These are phyloP conservation scores for Lagorchestes hirsutus DNA, from an alignment of 2,797 vertebrate species.

Conservation along the genomic window DNA sequence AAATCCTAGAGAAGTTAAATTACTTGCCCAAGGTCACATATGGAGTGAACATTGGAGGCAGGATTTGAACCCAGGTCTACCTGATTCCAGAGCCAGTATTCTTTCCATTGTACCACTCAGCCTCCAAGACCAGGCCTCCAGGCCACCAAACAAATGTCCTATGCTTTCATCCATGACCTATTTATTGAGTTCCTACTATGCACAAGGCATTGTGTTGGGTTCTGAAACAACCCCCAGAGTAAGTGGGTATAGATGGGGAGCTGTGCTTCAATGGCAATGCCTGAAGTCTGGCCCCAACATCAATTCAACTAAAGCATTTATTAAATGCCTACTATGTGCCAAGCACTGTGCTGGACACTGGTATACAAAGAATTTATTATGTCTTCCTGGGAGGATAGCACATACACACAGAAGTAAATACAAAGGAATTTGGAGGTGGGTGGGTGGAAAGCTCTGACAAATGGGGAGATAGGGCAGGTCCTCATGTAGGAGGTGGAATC, in stretches of 20 bases:
- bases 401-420: background rate
- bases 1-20: background rate
- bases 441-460: background rate
- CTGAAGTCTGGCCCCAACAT: background rate
- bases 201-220: background rate
- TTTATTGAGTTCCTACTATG: background rate
- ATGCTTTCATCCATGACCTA: background rate
- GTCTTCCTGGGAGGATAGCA: background rate
- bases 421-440: background rate
- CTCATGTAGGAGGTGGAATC: background rate
- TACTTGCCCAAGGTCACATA: background rate
- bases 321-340: background rate
- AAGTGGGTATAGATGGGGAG: background rate
- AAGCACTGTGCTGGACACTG: background rate
- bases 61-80: background rate
- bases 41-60: too few relatives aligned
- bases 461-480: background rate
- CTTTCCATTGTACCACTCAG: background rate
- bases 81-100: background rate
- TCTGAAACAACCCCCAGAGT: background rate
- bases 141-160: background rate
- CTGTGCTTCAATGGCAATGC: background rate
- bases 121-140: background rate
- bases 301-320: background rate
- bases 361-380: background rate